Evolutionary conservation across 2,888 invertebrate species (phyloP).

Genomic region (Subacronicta megacephala): DNA sequence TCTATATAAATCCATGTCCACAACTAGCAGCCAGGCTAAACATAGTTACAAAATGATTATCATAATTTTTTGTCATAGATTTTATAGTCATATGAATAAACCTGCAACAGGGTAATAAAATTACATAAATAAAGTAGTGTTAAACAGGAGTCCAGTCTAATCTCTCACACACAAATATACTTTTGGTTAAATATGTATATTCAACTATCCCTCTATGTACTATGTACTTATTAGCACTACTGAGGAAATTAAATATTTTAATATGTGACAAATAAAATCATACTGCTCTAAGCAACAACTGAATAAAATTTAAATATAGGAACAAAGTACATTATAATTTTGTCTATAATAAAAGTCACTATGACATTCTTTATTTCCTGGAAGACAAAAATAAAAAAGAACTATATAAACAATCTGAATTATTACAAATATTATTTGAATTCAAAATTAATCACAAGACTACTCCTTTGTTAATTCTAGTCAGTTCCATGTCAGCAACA

Average conservation of each 20-base stretch:
- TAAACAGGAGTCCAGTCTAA: constrained; percentile 60
- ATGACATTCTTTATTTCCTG: constrained; percentile 67
- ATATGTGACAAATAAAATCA: constrained; percentile 52
- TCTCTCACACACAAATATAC: constrained; percentile 54
- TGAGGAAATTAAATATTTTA: constrained; percentile 41
- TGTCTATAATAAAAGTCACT: constrained; percentile 54
- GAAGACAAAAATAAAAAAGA: constrained; percentile 77
- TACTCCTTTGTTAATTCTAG: constrained; percentile 87
- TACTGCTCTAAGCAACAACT: constrained; percentile 75
- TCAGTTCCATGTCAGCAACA: constrained; percentile 90
- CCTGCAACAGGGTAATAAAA: constrained; percentile 36
- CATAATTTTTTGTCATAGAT: constrained; percentile 53
- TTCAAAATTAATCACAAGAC: constrained; percentile 72
- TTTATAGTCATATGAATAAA: constrained; percentile 27
- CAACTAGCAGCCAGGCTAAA: constrained; percentile 33
- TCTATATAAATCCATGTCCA: constrained; percentile 52
- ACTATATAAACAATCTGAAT: constrained; percentile 69
- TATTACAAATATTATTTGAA: constrained; percentile 60
- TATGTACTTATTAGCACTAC: constrained; percentile 30
- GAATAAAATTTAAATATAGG: constrained; percentile 79
- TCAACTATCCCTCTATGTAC: constrained; percentile 30
- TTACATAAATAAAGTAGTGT: constrained; percentile 44
- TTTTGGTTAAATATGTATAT: constrained; percentile 23
- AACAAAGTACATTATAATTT: constrained; percentile 70
- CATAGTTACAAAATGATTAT: constrained; percentile 37